These are phyloP conservation scores for Aphidius colemani DNA, from an alignment of 2,888 invertebrate genomes.

Conservation along the genomic window DNA sequence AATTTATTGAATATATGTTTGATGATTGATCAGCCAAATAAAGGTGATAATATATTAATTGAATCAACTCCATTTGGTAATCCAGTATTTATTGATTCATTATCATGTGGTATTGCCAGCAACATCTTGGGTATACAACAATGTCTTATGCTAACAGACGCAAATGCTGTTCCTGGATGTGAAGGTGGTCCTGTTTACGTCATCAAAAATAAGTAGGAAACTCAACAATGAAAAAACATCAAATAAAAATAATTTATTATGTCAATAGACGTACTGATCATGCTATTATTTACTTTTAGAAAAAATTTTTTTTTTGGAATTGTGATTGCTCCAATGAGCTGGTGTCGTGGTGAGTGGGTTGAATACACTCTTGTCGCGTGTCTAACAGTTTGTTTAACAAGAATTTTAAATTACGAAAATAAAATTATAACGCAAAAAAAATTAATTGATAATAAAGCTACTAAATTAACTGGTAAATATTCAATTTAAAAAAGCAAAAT, in stretches of 20 bases:
- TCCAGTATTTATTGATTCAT: slow-evolving; percentile 65
- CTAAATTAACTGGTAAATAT: slow-evolving; percentile 13
- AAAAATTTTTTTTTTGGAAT: slow-evolving; percentile 57
- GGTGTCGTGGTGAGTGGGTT: slow-evolving; percentile 70
- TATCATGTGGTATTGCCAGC: slow-evolving; percentile 65
- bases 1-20: slow-evolving; percentile 26
- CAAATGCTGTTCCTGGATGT: slow-evolving; percentile 66
- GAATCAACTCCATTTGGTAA: slow-evolving; percentile 60
- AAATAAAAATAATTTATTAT: slow-evolving; percentile 4
- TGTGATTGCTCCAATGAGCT: slow-evolving; percentile 66
- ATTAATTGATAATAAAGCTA: background rate
- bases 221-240: background rate
- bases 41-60: slow-evolving; percentile 47
- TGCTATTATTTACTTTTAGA: slow-evolving; percentile 6
- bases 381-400: slow-evolving; percentile 61
- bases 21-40: slow-evolving; percentile 28
- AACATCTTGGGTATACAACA: slow-evolving; percentile 64
- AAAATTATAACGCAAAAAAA: too few species aligned
- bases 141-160: slow-evolving; percentile 66
- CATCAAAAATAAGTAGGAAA: slow-evolving; percentile 37
- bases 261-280: background rate
- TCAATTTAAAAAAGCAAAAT: slow-evolving; percentile 6
- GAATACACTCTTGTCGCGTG: slow-evolving; percentile 67
- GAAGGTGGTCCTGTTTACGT: slow-evolving; percentile 67
- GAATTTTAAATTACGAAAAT: slow-evolving; percentile 44